Evolutionary conservation across 2,888 invertebrate genomes (phyloP), one percentile per base, ranked within the genome.

Genomic region (Tridacna gigas): DNA sequence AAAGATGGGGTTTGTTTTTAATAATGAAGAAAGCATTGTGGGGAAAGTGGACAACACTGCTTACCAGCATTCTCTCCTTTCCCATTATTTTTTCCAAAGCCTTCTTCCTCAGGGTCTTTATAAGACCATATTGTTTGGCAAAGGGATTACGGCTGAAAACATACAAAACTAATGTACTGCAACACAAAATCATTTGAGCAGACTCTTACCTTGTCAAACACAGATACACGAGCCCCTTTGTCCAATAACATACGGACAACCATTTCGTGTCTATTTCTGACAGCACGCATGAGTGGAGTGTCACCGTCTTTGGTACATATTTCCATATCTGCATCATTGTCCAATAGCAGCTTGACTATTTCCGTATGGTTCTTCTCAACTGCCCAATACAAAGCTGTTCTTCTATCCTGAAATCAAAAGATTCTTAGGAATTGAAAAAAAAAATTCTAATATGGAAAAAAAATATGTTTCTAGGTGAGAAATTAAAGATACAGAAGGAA

Each of bases 341-440:
- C 97, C 60, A 99, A 95, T 78, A 99, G 95, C 75, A 95, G 89
- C 94, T 97, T 97, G 9, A 98, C 96, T 92, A 99, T 97, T 75
- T 97, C 96, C 69, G 96, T 96, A 94, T 99, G 98, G 61, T 98
- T 98, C 94, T 99, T 99, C 95, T 99, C 99, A 4, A 99, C 98
- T 0, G 99, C 98, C 93, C 98, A 97, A 95, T 99, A 99, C 22
- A 98, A 96, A 0, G 99, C 98, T 0, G 99, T 99, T 95, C 99
- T 98, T 90, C 97, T 97, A 94, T 99, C 99, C 96, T 96, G 90
- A 25, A 94, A 93, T 79, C 37, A 20, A 80, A 79, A 22, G 37
- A 37, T 37, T 37, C 7, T 37, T 37, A 7, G 37, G 37, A 37
- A 7, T 37, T 37, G 7, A 37, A 37, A 37, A 37, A 37, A 37